Conservation (phyloP, 2,113 vertebrate species). For the Porphyrio hochstetteri region DNA sequence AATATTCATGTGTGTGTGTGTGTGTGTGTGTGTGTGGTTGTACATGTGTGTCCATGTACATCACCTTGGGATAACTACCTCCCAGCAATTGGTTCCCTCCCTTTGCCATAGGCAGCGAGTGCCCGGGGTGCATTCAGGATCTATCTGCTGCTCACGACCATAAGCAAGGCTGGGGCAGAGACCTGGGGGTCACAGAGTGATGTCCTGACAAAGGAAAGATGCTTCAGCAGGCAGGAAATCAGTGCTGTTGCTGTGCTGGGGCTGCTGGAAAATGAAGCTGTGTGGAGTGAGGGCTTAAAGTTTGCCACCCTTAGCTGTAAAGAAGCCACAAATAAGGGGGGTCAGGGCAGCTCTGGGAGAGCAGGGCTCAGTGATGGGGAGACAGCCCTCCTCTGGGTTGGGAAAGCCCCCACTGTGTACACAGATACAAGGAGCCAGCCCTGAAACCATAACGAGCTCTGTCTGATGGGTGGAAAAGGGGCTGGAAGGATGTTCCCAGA, state of each 20-base stretch:
- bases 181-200: not conserved
- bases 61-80: too few species aligned
- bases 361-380: too few species aligned
- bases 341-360: not conserved
- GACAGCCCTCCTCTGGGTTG: not conserved
- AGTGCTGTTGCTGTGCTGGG: not conserved
- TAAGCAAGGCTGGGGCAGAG: not conserved
- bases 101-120: not conserved
- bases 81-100: not conserved
- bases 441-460: not conserved
- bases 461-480: not conserved
- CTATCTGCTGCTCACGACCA: not conserved
- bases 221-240: not conserved
- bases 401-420: not conserved
- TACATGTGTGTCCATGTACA: too few species aligned
- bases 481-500: not conserved
- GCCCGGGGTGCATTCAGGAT: not conserved
- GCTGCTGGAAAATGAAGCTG: not conserved
- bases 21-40: rapidly evolving
- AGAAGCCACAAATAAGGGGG: too few species aligned
- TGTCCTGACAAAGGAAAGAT: not conserved
- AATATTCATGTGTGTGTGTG: not conserved
- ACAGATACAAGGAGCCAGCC: not conserved
- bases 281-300: not conserved
- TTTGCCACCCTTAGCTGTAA: not conserved